Evolutionary conservation across 2,888 invertebrate genomes (phyloP), one percentile per base, ranked within the genome.

Genomic region (Spodoptera picta): DNA sequence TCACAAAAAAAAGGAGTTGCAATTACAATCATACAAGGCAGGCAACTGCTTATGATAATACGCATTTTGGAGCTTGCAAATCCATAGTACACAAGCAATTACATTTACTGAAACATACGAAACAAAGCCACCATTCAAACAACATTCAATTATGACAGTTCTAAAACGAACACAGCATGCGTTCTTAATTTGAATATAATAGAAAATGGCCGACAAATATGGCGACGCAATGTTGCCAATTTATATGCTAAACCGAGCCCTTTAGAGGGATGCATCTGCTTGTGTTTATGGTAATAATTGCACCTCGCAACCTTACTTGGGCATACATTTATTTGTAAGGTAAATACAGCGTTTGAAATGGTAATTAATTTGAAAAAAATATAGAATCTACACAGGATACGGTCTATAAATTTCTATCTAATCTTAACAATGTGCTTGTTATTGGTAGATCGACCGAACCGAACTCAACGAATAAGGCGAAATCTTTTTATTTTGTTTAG

Each of bases 161-260:
- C 52, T 49, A 43, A 69, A 70, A 57, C 64, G 68, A 65, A 64
- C 66, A 45, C 60, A 44, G 48, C 45, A 46, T 46, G 60, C 79
- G 73, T 80, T 85, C 87, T 84, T 83, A 83, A 90, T 91, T 92
- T 91, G 88, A 92, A 92, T 91, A 90, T 88, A 92, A 91, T 92
- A 90, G 87, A 88, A 88, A 86, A 90, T 87, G 85, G 84, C 81
- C 69, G 73, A 69, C 81, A 79, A 83, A 85, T 79, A 84, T 83
- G 84, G 84, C 80, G 60, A 72, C 73, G 83, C 76, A 81, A 81
- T 83, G 81, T 81, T 69, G 75, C 79, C 86, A 87, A 88, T 90
- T 88, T 90, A 87, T 85, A 91, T 89, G 90, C 87, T 85, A 89
- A 88, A 81, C 77, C 65, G 55, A 60, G 70, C 59, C 67, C 71